Conservation (phyloP, 2,113 vertebrate species). For the Odontesthes bonariensis region DNA sequence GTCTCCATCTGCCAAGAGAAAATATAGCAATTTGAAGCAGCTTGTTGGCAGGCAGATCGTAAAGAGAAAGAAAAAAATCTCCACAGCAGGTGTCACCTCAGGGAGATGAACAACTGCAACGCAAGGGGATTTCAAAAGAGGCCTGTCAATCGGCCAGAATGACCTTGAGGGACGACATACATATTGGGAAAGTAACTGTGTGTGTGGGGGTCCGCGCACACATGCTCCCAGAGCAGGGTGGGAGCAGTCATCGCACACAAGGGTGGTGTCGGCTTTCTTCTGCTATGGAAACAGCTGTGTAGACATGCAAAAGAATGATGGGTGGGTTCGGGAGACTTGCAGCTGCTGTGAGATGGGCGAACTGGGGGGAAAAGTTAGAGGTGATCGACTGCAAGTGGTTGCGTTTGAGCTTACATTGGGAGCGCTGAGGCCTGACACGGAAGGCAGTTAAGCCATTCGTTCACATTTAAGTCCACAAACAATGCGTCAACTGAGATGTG, state of each 20-base stretch:
- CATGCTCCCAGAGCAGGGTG: slow-evolving; percentile 28
- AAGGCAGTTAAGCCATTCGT: neutral
- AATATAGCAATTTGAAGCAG: slow-evolving; percentile 76
- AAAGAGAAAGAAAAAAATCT: slow-evolving; percentile 53
- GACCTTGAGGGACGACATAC: slow-evolving; percentile 73
- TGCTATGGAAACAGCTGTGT: slow-evolving; percentile 77
- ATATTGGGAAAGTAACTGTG: slow-evolving; percentile 25
- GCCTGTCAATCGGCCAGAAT: slow-evolving; percentile 57
- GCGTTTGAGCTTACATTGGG: slow-evolving; percentile 11
- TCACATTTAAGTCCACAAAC: slow-evolving; percentile 1
- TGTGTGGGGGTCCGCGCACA: slow-evolving; percentile 15
- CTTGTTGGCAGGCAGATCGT: slow-evolving; percentile 72
- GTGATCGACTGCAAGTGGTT: neutral
- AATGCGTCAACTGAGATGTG: neutral
- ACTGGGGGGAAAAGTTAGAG: slow-evolving; percentile 13
- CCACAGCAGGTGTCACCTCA: slow-evolving; percentile 71
- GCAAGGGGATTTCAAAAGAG: slow-evolving; percentile 59
- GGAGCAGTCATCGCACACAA: slow-evolving; percentile 51
- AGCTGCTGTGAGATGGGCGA: slow-evolving; percentile 72
- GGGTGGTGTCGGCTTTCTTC: slow-evolving; percentile 78
- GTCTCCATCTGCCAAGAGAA: slow-evolving; percentile 74
- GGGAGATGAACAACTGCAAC: slow-evolving; percentile 76
- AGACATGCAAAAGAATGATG: slow-evolving; percentile 54
- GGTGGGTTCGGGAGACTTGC: slow-evolving; percentile 42
- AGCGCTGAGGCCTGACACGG: neutral